A percentile compares a stretch with the other conserved stretches of the same genome.
phyloP scores from a whole-genome alignment of 2,113 vertebrate genomes.

The Tragelaphus scriptus region DNA sequence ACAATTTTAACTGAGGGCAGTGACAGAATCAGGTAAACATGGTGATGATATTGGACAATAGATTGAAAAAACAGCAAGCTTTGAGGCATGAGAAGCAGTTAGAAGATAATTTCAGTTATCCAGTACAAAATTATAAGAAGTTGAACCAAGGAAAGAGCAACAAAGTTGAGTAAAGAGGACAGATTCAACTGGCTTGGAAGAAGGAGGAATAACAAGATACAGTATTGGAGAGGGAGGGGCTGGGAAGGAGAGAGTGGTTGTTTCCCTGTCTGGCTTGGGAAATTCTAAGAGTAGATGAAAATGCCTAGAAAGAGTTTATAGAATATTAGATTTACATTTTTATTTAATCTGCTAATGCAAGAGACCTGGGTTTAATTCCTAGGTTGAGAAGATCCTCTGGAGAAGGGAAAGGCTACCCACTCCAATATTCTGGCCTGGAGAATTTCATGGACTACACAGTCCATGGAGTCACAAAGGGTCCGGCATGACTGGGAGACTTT shows the following conservation, averaged over 20 bases:
- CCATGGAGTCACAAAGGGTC: background rate
- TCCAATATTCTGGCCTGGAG: background rate
- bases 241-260: background rate
- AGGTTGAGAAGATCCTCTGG: background rate
- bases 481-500: accelerated
- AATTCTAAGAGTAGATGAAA: background rate
- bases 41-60: background rate
- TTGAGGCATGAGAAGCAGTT: background rate
- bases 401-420: background rate
- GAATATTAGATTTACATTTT: background rate
- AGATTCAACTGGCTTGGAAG: background rate
- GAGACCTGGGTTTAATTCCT: background rate
- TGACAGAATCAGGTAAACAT: background rate
- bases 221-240: background rate
- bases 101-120: background rate
- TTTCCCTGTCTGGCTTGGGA: background rate
- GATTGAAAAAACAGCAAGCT: background rate
- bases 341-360: background rate
- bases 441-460: background rate
- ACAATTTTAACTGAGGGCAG: background rate
- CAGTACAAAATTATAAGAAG: background rate
- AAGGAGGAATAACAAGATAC: accelerated
- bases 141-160: background rate
- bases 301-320: background rate
- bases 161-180: background rate